phyloP scores from a whole-genome alignment of 2,797 vertebrate genomes.

The Benthosema pterotum region DNA sequence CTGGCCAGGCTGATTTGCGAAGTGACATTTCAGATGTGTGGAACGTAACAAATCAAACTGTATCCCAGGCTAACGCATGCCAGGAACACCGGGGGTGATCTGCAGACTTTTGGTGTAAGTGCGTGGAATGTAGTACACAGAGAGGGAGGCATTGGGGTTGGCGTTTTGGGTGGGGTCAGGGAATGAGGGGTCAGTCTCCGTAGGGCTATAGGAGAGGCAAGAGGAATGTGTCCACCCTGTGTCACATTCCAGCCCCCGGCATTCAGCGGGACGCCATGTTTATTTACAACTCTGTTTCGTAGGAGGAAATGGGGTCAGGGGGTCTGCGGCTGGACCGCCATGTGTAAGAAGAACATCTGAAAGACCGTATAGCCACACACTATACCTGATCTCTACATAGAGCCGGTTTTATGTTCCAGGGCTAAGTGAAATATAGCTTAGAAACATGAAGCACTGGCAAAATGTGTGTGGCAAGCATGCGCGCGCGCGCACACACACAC shows the following conservation, averaged over 20 bases:
- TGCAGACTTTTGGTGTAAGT: no score
- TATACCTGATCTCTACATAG: no score
- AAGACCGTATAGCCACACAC: constrained; percentile 3
- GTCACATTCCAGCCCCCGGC: constrained; percentile 65
- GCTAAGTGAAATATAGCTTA: neutral
- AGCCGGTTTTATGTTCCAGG: neutral
- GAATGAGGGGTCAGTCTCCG: no score
- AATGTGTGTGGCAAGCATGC: neutral
- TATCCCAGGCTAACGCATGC: no score
- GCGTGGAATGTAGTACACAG: no score
- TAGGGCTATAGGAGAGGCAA: constrained; percentile 29
- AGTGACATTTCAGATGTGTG: no score
- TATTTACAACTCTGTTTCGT: constrained; percentile 62
- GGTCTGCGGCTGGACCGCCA: constrained; percentile 28
- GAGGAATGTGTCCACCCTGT: constrained; percentile 65
- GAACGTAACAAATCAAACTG: no score
- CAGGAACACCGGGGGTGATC: no score
- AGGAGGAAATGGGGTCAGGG: constrained; percentile 68
- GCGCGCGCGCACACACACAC: neutral
- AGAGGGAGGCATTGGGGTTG: no score
- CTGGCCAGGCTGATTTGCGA: no score
- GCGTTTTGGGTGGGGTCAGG: no score
- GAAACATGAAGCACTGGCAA: neutral
- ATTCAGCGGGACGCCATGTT: constrained; percentile 53
- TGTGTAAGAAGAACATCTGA: constrained; percentile 36